These are phyloP conservation scores for Macrosoma leucophasiata DNA, from an alignment of 2,888 invertebrate species.

Conservation along the genomic window DNA sequence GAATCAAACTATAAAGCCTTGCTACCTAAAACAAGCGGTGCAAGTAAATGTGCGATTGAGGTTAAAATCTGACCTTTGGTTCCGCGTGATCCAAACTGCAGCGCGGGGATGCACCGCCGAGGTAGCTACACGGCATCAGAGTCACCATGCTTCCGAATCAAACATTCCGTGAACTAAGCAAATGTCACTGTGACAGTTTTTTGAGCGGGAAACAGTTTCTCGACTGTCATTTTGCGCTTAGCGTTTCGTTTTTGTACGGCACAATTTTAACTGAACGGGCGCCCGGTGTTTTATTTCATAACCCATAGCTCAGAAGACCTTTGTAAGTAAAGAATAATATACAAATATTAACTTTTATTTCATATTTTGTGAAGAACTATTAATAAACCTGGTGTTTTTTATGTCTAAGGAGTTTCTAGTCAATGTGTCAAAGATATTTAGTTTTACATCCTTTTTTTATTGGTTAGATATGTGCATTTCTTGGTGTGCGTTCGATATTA, in stretches of 20 bases:
- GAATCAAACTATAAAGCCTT: no score
- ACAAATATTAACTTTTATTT: no score
- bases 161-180: conserved; percentile 40
- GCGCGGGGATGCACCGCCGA: conserved; percentile 74
- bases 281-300: conserved; percentile 28
- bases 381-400: conserved; percentile 1
- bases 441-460: not conserved
- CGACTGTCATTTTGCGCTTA: conserved; percentile 47
- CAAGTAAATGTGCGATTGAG: conserved; percentile 1
- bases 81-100: conserved; percentile 70
- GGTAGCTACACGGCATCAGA: conserved; percentile 80
- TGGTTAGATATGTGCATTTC: not conserved
- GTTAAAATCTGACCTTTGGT: conserved; percentile 60
- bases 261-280: conserved; percentile 21
- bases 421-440: no score
- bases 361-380: no score
- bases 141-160: conserved; percentile 75
- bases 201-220: conserved; percentile 52
- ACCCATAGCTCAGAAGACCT: conserved; percentile 40
- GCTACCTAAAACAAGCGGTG: no score
- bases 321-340: conserved; percentile 9
- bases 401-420: no score
- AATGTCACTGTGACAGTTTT: conserved; percentile 64
- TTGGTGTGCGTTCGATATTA: conserved; percentile 1
- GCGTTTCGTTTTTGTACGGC: conserved; percentile 41